Evolutionary conservation across 2,113 vertebrate species (phyloP), one percentile per base, ranked within the genome.

Genomic region (Phylloscopus whistleri): DNA sequence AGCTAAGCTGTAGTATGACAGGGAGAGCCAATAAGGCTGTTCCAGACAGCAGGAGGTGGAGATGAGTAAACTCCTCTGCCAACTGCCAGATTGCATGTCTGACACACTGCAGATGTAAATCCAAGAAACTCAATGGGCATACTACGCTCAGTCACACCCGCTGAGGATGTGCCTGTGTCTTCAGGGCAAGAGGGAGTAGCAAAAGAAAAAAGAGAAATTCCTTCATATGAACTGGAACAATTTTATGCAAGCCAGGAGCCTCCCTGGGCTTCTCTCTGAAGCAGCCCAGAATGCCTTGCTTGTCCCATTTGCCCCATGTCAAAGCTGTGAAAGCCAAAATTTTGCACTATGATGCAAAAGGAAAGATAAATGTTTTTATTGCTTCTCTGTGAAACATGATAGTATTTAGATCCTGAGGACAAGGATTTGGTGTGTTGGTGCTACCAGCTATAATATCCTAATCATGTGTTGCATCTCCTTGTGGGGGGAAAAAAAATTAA

Each of bases 31-130:
- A 75, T 79, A 95, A 93, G 88, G 73, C 90, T 93, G 79, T 76
- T 92, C 60, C 88, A 95, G 93, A 81, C 90, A 83, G 92, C 86
- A 84, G 94, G 93, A 94, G 90, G 85, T 88, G 68, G 79, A 92
- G 90, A 92, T 58, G 86, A 95, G 90, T 87, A 92, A 91, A 93
- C 16, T 88, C 52, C 62, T 92, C 76, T 80, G 86, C 94, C 90
- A 94, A 92, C 76, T 89, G 80, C 76, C 95, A 96, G 95, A 95
- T 55, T 94, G 93, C 41, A 28, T 1, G 88, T 97, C 95, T 96
- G 90, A 97, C 90, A 94, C 88, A 51, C 20, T 92, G 88, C 74
- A 94, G 94, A 96, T 96, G 88, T 44, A 96, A 95, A 95, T 66
- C 66, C 80, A 87, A 93, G 80, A 66, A 76, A 62, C 91, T 87